Evolutionary conservation across 2,888 invertebrate genomes (phyloP).

Genomic region (Athalia cordata): DNA sequence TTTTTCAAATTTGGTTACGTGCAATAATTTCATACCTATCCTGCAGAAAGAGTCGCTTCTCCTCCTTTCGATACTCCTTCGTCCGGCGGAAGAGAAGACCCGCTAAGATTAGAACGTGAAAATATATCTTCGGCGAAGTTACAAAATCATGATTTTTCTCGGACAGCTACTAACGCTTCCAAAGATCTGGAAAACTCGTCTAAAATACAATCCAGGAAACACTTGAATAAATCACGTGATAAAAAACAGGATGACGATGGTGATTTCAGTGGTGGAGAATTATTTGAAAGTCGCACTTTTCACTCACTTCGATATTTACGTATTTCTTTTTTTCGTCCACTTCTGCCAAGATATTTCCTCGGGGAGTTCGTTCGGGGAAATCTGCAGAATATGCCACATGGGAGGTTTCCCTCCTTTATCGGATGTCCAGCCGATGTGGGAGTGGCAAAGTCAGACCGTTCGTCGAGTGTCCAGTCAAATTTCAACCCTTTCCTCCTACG

Average conservation of each 20-base stretch:
- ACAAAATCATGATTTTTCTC: conserved; percentile 31
- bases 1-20: not conserved
- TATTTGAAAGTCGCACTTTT: not conserved
- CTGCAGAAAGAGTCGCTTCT: not conserved
- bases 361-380: conserved; percentile 58
- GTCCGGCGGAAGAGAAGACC: too few relatives aligned
- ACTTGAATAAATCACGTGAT: conserved; percentile 25
- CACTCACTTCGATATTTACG: not conserved
- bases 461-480: conserved; percentile 56
- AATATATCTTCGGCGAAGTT: conserved; percentile 19
- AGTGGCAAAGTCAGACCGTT: conserved; percentile 53
- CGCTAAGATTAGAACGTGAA: too few relatives aligned
- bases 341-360: conserved; percentile 2
- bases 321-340: not conserved
- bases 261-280: not conserved
- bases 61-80: not conserved
- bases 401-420: conserved; percentile 60
- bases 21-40: not conserved
- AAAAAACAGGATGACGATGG: conserved; percentile 47
- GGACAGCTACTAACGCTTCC: conserved; percentile 2
- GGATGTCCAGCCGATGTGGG: conserved; percentile 55
- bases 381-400: conserved; percentile 72
- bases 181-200: conserved; percentile 5
- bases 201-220: not conserved
- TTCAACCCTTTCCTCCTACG: conserved; percentile 59